Evolutionary conservation across 2,888 invertebrate genomes (phyloP).

Genomic region (Anaspis maculata): DNA sequence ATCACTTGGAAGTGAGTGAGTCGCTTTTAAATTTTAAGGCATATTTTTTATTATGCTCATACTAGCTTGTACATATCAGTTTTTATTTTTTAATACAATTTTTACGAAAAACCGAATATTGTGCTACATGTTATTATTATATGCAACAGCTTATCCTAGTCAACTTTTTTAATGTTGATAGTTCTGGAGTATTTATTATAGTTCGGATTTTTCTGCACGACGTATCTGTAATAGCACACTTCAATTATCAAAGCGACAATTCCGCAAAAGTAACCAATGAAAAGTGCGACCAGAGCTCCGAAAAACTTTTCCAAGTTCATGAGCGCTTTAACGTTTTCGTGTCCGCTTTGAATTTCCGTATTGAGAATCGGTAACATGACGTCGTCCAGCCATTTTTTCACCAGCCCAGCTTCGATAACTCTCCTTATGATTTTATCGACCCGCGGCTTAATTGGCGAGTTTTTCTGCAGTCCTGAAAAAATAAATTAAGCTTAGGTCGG

Average conservation of each 20-base stretch:
- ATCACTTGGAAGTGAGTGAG: too few species aligned
- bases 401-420: slow-evolving; percentile 67
- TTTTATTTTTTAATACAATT: too few species aligned
- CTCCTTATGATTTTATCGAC: slow-evolving; percentile 59
- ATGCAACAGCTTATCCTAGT: too few species aligned
- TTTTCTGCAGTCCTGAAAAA: slow-evolving; percentile 61
- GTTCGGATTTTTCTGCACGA: slow-evolving; percentile 57
- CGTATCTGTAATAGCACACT: slow-evolving; percentile 54
- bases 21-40: too few species aligned
- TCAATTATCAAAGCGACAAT: slow-evolving; percentile 52
- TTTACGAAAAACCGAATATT: too few species aligned
- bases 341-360: slow-evolving; percentile 40
- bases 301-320: slow-evolving; percentile 72
- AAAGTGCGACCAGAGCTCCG: slow-evolving; percentile 67
- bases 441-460: slow-evolving; percentile 65
- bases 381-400: slow-evolving; percentile 72
- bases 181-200: slow-evolving; percentile 59
- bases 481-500: slow-evolving; percentile 2
- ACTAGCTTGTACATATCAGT: too few species aligned
- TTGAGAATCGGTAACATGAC: slow-evolving; percentile 55
- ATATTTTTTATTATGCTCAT: too few species aligned
- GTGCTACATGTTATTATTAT: too few species aligned
- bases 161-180: too few species aligned
- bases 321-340: slow-evolving; percentile 57
- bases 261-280: slow-evolving; percentile 58